Percentiles rank a stretch among this genome's conserved stretches.
Conservation (phyloP, 2,888 invertebrate species). For the Pristionchus exspectatus region DNA sequence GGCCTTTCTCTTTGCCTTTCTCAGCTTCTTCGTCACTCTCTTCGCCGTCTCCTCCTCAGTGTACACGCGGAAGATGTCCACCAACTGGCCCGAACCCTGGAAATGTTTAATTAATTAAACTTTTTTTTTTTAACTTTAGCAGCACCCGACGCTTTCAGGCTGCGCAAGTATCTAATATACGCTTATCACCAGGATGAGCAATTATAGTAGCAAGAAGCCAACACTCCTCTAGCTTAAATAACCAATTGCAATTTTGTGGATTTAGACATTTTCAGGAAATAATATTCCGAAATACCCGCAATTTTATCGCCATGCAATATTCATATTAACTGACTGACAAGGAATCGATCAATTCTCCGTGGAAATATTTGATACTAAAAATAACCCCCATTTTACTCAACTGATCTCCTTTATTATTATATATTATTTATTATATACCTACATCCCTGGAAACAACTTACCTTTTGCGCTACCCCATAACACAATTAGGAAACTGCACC, state of each 20-base stretch:
- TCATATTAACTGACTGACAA: neutral
- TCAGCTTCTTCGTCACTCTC: conserved; percentile 88
- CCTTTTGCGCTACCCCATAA: neutral
- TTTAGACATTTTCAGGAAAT: no score
- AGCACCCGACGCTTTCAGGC: neutral
- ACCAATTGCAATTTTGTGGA: no score
- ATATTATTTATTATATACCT: no score
- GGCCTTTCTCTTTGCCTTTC: conserved; percentile 75
- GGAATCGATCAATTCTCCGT: neutral
- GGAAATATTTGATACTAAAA: no score
- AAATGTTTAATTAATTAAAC: conserved; percentile 30
- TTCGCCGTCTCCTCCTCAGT: conserved; percentile 87
- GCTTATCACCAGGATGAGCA: no score
- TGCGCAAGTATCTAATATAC: no score
- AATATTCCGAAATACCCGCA: neutral
- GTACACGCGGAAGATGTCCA: conserved; percentile 91
- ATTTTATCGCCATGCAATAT: neutral
- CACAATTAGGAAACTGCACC: neutral
- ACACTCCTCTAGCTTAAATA: no score
- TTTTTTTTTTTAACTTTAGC: neutral
- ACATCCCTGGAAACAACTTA: no score
- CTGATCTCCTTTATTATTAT: no score
- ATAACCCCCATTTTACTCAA: no score
- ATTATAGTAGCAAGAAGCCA: no score
- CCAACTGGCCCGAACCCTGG: conserved; percentile 86